phyloP scores from a whole-genome alignment of 1,140 invertebrate genomes.

The Cherax quadricarinatus region DNA sequence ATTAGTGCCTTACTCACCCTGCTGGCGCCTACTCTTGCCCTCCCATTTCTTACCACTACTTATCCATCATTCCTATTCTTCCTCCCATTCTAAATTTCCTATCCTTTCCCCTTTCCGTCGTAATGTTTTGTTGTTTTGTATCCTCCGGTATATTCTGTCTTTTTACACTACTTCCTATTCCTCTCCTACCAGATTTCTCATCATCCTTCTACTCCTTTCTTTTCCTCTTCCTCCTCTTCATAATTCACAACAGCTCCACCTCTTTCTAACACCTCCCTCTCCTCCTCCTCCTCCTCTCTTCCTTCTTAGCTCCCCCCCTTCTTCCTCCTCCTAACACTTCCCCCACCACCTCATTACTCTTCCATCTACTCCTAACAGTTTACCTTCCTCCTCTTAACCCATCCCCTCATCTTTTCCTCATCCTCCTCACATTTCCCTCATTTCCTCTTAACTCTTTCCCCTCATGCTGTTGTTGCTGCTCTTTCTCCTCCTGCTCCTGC shows the following conservation, averaged over 20 bases:
- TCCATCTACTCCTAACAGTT: neutral
- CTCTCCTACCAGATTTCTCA: neutral
- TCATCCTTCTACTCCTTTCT: neutral
- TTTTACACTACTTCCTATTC: too few relatives aligned
- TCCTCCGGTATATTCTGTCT: too few relatives aligned
- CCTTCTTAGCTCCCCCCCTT: neutral
- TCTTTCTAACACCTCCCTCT: neutral
- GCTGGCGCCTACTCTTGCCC: neutral
- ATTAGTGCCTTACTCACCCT: too few relatives aligned
- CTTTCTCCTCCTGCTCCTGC: neutral
- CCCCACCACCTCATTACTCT: neutral
- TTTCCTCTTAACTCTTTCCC: too few relatives aligned
- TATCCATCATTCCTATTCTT: slow-evolving; percentile 14
- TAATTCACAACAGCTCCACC: neutral
- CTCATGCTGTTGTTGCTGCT: neutral
- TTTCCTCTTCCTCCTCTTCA: neutral
- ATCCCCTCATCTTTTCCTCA: neutral
- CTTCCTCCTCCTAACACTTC: too few relatives aligned
- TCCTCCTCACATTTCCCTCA: too few relatives aligned
- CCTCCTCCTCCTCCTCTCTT: neutral
- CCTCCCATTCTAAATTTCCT: neutral
- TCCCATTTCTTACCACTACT: neutral
- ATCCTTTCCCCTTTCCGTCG: neutral
- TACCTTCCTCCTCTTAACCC: neutral
- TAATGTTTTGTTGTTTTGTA: too few relatives aligned